These are phyloP conservation scores for Ceuthmochares aereus DNA, from an alignment of 2,113 vertebrate species.

Conservation along the genomic window DNA sequence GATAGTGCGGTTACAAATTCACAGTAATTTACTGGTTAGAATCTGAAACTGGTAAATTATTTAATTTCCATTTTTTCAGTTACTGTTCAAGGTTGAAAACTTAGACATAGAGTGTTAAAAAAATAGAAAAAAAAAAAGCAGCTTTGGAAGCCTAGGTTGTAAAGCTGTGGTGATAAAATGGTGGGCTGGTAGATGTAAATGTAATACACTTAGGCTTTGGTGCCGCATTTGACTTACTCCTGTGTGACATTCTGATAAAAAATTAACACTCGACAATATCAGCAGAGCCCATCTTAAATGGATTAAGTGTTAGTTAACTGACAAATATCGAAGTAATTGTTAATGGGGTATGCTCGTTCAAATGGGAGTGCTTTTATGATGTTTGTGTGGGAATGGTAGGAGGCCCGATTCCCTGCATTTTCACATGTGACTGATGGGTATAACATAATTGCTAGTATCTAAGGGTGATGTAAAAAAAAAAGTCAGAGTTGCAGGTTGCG, in stretches of 20 bases:
- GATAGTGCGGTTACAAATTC: conserved; percentile 56
- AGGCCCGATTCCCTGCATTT: not conserved
- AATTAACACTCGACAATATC: conserved; percentile 20
- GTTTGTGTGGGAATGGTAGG: not conserved
- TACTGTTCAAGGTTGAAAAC: conserved; percentile 61
- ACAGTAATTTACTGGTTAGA: conserved; percentile 65
- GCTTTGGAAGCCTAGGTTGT: not conserved
- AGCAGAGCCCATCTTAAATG: conserved; percentile 15
- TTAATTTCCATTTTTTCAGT: conserved; percentile 68
- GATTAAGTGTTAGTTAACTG: not conserved
- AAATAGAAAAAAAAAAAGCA: not conserved
- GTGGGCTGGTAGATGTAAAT: not conserved
- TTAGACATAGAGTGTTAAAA: not conserved
- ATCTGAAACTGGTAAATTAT: conserved; percentile 69
- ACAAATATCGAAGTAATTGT: not conserved
- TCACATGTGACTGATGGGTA: not conserved
- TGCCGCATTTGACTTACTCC: not conserved
- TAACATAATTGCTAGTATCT: not conserved
- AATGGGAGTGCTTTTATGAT: not conserved
- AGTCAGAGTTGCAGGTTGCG: not conserved
- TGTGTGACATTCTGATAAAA: conserved; percentile 24
- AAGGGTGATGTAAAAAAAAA: not conserved
- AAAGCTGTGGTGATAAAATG: conserved; percentile 1
- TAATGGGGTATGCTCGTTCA: not conserved
- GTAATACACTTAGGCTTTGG: not conserved